Conservation (phyloP, 1,140 invertebrate genomes). For the Meloidogyne exigua region DNA sequence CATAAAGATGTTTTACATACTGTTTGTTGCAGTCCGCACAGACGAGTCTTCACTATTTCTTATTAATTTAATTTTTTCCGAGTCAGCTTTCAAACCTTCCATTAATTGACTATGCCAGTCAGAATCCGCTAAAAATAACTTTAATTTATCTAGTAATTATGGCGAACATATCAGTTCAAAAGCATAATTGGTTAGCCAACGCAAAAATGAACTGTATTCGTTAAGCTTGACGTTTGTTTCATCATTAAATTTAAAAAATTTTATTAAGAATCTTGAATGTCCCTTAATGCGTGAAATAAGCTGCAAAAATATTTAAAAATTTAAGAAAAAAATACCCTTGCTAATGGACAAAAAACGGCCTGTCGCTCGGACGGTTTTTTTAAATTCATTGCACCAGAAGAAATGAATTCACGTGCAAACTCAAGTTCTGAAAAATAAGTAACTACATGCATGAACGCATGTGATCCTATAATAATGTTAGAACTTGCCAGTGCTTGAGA, state of each 20-base stretch:
- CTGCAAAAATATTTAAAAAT: background rate
- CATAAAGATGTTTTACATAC: too few relatives aligned
- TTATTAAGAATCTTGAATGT: slow-evolving; percentile 4
- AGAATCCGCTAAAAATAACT: background rate
- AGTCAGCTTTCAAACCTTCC: background rate
- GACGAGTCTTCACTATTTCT: background rate
- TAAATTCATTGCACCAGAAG: background rate
- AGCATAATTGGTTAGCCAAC: background rate
- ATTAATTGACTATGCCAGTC: background rate
- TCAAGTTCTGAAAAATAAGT: too few relatives aligned
- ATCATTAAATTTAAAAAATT: background rate
- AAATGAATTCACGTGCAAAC: background rate
- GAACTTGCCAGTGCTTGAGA: background rate
- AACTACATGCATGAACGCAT: too few relatives aligned
- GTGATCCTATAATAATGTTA: background rate
- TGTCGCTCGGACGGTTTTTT: slow-evolving; percentile 9
- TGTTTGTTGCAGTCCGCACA: too few relatives aligned
- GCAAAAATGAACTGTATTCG: background rate
- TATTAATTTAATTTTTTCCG: too few relatives aligned
- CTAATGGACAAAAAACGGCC: slow-evolving; percentile 1
- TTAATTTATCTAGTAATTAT: background rate
- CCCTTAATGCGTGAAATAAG: slow-evolving; percentile 15
- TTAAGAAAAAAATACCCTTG: background rate
- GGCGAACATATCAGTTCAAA: slow-evolving; percentile 6
- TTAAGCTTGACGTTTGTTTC: background rate